phyloP scores from a whole-genome alignment of 64 coral and sea anemone species.

The Dendronephthya gigantea region DNA sequence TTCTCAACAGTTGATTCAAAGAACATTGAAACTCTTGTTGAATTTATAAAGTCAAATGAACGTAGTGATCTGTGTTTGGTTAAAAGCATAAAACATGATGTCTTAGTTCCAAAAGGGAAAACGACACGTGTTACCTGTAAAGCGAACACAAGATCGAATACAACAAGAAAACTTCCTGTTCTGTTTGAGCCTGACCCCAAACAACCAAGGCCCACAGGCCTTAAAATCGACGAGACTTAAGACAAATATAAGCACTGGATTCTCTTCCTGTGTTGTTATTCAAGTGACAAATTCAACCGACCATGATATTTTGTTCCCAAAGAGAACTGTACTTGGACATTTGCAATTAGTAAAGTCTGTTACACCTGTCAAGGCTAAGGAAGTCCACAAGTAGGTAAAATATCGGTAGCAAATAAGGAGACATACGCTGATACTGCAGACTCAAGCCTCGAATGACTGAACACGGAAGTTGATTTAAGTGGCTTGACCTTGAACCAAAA shows the following conservation, averaged over 20 bases:
- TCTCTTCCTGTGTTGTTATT: neutral
- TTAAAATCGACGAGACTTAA: neutral
- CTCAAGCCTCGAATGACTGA: neutral
- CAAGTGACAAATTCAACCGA: neutral
- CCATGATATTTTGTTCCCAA: slow-evolving; percentile 5
- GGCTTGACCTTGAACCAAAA: neutral
- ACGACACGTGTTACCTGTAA: neutral
- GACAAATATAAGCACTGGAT: neutral
- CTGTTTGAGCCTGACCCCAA: neutral
- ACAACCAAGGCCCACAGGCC: neutral
- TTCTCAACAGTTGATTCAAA: neutral
- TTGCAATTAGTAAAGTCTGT: slow-evolving; percentile 12
- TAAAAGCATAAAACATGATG: neutral
- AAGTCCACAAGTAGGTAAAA: neutral
- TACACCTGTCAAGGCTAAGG: slow-evolving; percentile 6
- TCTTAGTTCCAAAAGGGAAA: neutral
- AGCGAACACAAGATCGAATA: neutral
- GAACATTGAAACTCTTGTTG: slow-evolving; percentile 2
- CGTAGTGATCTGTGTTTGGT: neutral
- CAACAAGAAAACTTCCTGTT: neutral
- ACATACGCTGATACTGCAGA: neutral
- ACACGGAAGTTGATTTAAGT: neutral
- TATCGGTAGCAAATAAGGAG: neutral
- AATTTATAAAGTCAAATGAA: neutral
- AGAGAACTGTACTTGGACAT: slow-evolving; percentile 7